phyloP scores from a whole-genome alignment of 2,113 vertebrate species.

The Oceanodroma tethys region DNA sequence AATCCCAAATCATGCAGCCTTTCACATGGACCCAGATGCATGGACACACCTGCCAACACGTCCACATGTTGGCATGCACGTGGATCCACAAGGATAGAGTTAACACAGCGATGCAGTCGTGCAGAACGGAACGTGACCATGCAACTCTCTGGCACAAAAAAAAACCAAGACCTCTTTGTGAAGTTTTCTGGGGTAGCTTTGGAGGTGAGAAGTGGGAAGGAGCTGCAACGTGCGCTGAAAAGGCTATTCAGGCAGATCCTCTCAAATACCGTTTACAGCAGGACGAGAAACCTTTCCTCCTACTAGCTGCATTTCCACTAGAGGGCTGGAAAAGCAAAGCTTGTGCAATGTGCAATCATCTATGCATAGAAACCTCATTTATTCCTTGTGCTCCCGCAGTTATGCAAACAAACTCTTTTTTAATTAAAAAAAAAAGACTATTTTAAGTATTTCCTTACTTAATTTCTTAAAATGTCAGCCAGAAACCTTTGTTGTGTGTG shows the following conservation, averaged over 20 bases:
- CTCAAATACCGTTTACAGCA: neutral
- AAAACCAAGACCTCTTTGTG: neutral
- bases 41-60: neutral
- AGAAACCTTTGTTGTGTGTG: neutral
- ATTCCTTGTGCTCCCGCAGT: neutral
- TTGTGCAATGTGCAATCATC: neutral
- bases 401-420: neutral
- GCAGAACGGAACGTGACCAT: fast-evolving
- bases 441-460: neutral
- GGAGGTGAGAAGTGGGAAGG: neutral
- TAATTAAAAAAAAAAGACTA: neutral
- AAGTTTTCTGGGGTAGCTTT: neutral
- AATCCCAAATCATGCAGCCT: neutral
- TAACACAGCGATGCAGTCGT: fast-evolving
- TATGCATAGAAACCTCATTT: neutral
- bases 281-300: neutral
- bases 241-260: neutral
- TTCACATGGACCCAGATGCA: neutral
- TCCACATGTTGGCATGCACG: fast-evolving
- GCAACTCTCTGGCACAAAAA: neutral
- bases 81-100: neutral
- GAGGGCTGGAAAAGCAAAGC: constrained; percentile 35
- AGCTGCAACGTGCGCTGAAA: fast-evolving
- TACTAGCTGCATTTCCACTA: constrained; percentile 10
- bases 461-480: neutral